Evolutionary conservation across 2,888 invertebrate genomes (phyloP).

Genomic region (Calliphora vomitoria): DNA sequence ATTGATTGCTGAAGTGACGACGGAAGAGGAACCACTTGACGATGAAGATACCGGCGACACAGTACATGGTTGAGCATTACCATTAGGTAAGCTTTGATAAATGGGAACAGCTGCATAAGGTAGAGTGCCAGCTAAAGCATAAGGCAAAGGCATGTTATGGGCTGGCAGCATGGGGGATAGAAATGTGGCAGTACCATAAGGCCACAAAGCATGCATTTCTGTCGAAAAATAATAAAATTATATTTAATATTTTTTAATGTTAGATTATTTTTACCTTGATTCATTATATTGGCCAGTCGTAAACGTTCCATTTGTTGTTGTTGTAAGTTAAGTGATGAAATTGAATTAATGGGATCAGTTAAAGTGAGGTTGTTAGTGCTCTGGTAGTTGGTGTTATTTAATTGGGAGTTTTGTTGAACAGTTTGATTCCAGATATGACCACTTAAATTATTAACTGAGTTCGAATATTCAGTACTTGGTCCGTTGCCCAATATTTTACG

Average conservation of each 20-base stretch:
- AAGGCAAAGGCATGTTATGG: constrained; percentile 77
- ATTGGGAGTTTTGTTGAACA: not conserved
- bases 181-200: constrained; percentile 79
- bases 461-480: constrained; percentile 15
- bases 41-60: constrained; percentile 70
- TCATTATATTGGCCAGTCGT: constrained; percentile 77
- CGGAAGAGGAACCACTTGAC: constrained; percentile 58
- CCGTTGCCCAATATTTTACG: constrained; percentile 78
- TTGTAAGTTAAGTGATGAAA: constrained; percentile 30
- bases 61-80: constrained; percentile 67
- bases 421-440: not conserved
- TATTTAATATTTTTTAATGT: not conserved
- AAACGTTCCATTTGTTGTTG: constrained; percentile 78
- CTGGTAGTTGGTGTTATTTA: not conserved
- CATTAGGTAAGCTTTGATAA: constrained; percentile 73
- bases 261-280: constrained; percentile 75
- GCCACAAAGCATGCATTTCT: constrained; percentile 80
- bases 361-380: constrained; percentile 16
- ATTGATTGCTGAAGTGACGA: constrained; percentile 13
- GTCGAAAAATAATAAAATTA: not conserved
- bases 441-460: constrained; percentile 21
- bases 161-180: constrained; percentile 78
- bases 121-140: constrained; percentile 75
- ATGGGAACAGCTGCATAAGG: constrained; percentile 77
- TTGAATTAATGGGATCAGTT: constrained; percentile 18